A percentile compares a stretch with the other conserved stretches of the same genome.
phyloP scores from a whole-genome alignment of 2,113 vertebrate genomes.

The Cinclus mexicanus region DNA sequence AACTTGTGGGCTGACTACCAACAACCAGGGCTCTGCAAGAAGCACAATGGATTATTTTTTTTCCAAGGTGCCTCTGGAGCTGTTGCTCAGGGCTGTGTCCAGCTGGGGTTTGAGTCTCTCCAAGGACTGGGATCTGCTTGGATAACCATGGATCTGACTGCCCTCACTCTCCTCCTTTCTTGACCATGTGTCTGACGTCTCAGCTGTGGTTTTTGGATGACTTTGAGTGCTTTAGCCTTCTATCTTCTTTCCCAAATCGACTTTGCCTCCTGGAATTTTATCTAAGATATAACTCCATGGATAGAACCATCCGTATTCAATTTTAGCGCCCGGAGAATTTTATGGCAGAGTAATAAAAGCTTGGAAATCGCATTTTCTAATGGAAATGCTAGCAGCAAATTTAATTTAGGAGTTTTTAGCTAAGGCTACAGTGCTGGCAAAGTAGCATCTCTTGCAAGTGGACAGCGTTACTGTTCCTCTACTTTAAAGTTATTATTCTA shows the following conservation, averaged over 20 bases:
- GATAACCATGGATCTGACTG: not conserved
- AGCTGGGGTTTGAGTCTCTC: not conserved
- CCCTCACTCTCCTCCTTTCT: not conserved
- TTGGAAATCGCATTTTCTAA: not conserved
- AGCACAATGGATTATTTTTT: fast-evolving
- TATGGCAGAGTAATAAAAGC: not conserved
- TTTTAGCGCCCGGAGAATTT: not conserved
- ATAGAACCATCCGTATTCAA: not conserved
- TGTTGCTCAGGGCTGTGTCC: not conserved
- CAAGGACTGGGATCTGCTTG: not conserved
- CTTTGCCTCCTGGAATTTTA: not conserved
- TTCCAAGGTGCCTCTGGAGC: not conserved
- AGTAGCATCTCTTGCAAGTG: not conserved
- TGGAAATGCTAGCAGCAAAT: not conserved
- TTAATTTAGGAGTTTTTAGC: not conserved
- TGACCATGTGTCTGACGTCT: fast-evolving
- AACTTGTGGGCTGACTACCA: not conserved
- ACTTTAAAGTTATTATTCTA: not conserved
- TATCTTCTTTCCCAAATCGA: not conserved
- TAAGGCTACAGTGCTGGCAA: not conserved
- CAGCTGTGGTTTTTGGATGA: not conserved
- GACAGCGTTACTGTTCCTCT: not conserved
- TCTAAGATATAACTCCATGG: not conserved
- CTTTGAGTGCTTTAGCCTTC: not conserved
- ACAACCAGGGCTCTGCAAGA: fast-evolving